A percentile compares a stretch with the other conserved stretches of the same genome.
Conservation (phyloP, 2,888 invertebrate species). For the Scaptomyza tumidula region DNA sequence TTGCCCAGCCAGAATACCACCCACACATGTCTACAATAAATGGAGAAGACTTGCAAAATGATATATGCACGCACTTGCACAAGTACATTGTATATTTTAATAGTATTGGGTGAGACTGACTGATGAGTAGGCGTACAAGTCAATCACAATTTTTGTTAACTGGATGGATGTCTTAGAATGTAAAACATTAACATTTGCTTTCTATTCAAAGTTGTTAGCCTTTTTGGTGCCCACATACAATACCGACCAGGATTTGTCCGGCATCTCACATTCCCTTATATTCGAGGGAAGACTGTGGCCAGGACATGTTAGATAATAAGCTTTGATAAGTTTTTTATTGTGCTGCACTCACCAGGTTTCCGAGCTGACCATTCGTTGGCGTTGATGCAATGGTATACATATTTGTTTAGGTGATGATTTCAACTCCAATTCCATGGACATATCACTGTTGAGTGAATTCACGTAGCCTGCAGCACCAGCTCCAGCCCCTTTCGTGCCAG, state of each 20-base stretch:
- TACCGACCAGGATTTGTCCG: conserved; percentile 72
- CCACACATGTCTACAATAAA: conserved; percentile 39
- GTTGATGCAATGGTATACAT: conserved; percentile 60
- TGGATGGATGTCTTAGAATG: neutral
- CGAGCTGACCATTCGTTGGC: conserved; percentile 39
- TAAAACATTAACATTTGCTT: neutral
- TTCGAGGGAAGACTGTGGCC: conserved; percentile 27
- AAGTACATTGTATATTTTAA: conserved; percentile 48
- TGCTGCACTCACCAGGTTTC: conserved; percentile 45
- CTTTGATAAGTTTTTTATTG: neutral
- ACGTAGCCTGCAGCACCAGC: conserved; percentile 19
- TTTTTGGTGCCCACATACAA: conserved; percentile 60
- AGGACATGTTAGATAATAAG: too few relatives aligned
- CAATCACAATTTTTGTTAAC: conserved; percentile 48
- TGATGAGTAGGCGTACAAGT: conserved; percentile 42
- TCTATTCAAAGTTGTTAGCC: conserved; percentile 41
- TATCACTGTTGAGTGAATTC: conserved; percentile 30
- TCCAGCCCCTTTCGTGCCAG: conserved; percentile 13
- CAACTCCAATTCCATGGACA: conserved; percentile 47
- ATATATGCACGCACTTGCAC: conserved; percentile 54
- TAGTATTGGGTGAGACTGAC: conserved; percentile 47
- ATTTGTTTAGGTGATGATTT: conserved; percentile 63
- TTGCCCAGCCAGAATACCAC: conserved; percentile 45
- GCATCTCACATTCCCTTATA: conserved; percentile 46
- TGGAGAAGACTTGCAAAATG: conserved; percentile 16